Percentiles rank a stretch among this genome's conserved stretches.
Evolutionary conservation across 2,888 invertebrate species (phyloP).

Genomic region (Microchrysa polita): DNA sequence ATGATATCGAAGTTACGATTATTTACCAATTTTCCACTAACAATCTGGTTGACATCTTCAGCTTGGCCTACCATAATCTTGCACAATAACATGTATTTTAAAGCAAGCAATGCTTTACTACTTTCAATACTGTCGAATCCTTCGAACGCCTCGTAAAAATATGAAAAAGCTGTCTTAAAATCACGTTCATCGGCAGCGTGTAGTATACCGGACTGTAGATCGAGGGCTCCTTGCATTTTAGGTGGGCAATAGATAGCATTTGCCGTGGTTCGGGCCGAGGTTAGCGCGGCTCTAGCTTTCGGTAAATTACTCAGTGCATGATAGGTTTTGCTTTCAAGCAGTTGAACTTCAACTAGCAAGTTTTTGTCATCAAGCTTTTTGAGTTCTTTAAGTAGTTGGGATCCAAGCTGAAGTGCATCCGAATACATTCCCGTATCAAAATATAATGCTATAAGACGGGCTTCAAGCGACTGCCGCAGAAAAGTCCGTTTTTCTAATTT

Average conservation of each 20-base stretch:
- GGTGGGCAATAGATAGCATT: conserved; percentile 99
- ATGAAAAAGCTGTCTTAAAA: conserved; percentile 99
- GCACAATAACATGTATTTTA: conserved; percentile 98
- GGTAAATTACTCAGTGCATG: conserved; percentile 97
- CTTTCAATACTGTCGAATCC: conserved; percentile 96
- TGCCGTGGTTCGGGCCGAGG: conserved; percentile 98
- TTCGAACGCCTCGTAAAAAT: conserved; percentile 99
- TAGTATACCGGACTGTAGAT: conserved; percentile 96
- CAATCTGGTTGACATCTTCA: conserved; percentile 94
- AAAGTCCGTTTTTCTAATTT: conserved; percentile 97
- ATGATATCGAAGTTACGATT: neutral
- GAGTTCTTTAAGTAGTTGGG: conserved; percentile 89
- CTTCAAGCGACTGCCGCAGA: conserved; percentile 94
- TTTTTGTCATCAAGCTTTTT: conserved; percentile 99
- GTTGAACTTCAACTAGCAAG: conserved; percentile 95
- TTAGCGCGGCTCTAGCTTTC: conserved; percentile 94
- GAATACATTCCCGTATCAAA: conserved; percentile 91
- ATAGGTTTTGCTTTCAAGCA: conserved; percentile 98
- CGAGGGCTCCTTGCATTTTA: conserved; percentile 96
- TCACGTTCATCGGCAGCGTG: conserved; percentile 99
- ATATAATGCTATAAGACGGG: conserved; percentile 93
- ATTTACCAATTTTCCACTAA: conserved; percentile 87
- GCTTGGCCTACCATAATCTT: conserved; percentile 98
- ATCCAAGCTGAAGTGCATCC: conserved; percentile 85
- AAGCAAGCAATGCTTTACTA: conserved; percentile 89